Conservation (phyloP, 2,888 invertebrate species). For the Drosophila glabriapex region DNA sequence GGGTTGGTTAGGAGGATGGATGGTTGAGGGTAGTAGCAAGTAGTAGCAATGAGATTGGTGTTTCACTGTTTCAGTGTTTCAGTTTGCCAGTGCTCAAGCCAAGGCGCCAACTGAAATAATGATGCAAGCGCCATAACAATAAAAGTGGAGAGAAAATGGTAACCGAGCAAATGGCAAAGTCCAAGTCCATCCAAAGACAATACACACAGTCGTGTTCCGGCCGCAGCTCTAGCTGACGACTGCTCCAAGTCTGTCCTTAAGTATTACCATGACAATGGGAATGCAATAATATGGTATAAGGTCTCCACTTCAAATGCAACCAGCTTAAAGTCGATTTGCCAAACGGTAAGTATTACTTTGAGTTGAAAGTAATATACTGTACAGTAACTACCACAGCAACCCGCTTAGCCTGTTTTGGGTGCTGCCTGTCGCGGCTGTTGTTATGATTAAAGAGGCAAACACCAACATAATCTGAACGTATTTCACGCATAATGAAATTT, state of each 20-base stretch:
- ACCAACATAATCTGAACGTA: constrained; percentile 22
- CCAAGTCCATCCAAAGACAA: constrained; percentile 60
- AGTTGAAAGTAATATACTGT: constrained; percentile 1
- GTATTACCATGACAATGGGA: constrained; percentile 34
- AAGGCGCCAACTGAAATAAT: constrained; percentile 79
- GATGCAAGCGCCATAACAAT: constrained; percentile 76
- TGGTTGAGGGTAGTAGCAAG: neutral
- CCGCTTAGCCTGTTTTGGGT: neutral
- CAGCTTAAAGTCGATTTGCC: constrained; percentile 1
- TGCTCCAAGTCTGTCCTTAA: constrained; percentile 31
- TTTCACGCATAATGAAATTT: constrained; percentile 65
- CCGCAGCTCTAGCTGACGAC: constrained; percentile 29
- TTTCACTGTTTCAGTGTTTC: constrained; percentile 8
- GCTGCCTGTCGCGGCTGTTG: neutral
- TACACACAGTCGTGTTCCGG: constrained; percentile 36
- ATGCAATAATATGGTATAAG: constrained; percentile 19
- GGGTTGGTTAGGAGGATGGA: neutral
- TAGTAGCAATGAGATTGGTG: constrained; percentile 5
- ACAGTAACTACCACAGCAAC: constrained; percentile 7
- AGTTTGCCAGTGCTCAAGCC: constrained; percentile 36
- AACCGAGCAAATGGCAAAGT: constrained; percentile 17
- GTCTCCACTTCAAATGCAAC: constrained; percentile 14
- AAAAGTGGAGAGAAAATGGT: constrained; percentile 58
- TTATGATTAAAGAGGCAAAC: neutral
- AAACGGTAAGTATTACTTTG: constrained; percentile 4